A percentile compares a stretch with the other conserved stretches of the same genome.
Evolutionary conservation across 2,888 invertebrate genomes (phyloP).

Genomic region (Syritta pipiens): DNA sequence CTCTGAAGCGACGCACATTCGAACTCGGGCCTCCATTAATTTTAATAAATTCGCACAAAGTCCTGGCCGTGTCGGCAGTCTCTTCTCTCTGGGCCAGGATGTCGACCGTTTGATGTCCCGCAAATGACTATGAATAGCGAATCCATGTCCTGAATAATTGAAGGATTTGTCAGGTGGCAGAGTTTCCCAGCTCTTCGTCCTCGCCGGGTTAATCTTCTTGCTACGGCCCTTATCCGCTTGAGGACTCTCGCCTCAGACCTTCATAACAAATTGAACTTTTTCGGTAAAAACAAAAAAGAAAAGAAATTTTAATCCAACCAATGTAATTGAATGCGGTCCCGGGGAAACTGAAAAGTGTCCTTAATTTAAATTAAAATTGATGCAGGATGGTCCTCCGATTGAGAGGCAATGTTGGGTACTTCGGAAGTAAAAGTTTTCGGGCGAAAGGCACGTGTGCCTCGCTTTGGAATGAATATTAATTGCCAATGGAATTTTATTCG

Average conservation of each 20-base stretch:
- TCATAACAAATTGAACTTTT: neutral
- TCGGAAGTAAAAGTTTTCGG: too few species aligned
- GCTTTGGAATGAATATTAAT: too few species aligned
- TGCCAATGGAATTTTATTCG: too few species aligned
- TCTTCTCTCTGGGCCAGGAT: too few species aligned
- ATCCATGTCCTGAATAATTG: conserved; percentile 43
- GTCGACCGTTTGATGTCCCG: neutral
- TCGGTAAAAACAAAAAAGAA: too few species aligned
- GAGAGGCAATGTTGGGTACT: neutral
- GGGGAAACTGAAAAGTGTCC: neutral
- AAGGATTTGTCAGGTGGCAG: conserved; percentile 2
- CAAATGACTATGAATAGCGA: conserved; percentile 31
- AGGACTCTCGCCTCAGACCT: neutral
- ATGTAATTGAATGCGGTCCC: neutral
- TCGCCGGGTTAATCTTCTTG: neutral
- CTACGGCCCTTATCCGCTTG: neutral
- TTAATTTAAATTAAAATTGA: neutral
- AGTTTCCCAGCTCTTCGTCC: conserved; percentile 1
- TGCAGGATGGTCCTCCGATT: neutral
- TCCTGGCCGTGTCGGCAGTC: too few species aligned
- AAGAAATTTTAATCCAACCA: neutral
- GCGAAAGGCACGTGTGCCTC: too few species aligned
- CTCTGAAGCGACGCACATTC: neutral
- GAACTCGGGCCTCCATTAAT: conserved; percentile 17
- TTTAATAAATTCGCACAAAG: conserved; percentile 32